Percentiles rank a stretch among this genome's conserved stretches.
Conservation (phyloP, 2,797 vertebrate species). For the Staurois parvus region DNA sequence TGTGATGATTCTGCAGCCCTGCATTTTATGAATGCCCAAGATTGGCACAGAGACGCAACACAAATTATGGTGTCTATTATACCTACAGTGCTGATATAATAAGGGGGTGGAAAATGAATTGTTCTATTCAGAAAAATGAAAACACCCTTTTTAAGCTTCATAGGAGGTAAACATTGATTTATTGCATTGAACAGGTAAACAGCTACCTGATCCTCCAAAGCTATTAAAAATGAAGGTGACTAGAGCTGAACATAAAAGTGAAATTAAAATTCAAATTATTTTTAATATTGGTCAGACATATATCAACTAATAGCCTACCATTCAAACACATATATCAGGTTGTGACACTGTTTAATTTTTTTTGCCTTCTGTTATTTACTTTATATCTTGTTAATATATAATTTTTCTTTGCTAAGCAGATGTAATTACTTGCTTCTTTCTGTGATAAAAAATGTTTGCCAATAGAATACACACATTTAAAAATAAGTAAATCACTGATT, state of each 20-base stretch:
- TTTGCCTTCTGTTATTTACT: conserved; percentile 76
- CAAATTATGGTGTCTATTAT: no score
- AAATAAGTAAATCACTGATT: conserved; percentile 76
- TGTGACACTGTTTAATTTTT: conserved; percentile 13
- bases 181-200: no score
- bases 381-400: conserved; percentile 73
- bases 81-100: no score
- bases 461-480: conserved; percentile 85
- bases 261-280: background rate
- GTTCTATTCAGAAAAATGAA: no score
- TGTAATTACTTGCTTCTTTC: conserved; percentile 75
- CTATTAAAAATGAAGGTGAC: no score
- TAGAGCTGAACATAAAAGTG: background rate
- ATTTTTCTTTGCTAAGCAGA: conserved; percentile 78
- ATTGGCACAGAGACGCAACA: no score
- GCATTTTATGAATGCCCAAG: no score
- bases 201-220: no score
- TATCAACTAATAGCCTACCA: background rate
- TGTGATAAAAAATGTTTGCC: conserved; percentile 75
- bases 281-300: conserved; percentile 22
- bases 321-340: conserved; percentile 18
- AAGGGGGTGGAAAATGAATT: no score
- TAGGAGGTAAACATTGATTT: no score
- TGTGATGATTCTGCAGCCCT: no score
- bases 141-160: no score